Evolutionary conservation across 2,797 vertebrate genomes (phyloP).

Genomic region (Silurus lanzhouensis): DNA sequence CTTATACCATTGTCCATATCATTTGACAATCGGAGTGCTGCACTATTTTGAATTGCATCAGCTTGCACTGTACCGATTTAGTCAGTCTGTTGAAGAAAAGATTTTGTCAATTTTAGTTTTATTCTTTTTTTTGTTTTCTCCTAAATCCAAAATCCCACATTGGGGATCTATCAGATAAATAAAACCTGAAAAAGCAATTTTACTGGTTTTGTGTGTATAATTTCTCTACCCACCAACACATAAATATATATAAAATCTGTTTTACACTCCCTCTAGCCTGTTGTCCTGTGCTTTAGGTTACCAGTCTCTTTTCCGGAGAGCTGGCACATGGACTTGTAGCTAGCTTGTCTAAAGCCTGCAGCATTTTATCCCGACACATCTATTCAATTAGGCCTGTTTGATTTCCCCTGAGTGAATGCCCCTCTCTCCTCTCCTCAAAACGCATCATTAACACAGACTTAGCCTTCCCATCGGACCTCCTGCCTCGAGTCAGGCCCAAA

Average conservation of each 20-base stretch:
- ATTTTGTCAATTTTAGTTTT: too few species aligned
- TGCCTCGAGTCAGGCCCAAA: conserved; percentile 7
- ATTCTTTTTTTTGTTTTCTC: too few species aligned
- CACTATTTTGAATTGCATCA: too few species aligned
- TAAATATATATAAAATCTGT: background rate
- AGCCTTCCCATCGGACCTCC: conserved; percentile 46
- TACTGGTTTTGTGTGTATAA: too few species aligned
- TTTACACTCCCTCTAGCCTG: background rate
- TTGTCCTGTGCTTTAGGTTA: conserved; percentile 20
- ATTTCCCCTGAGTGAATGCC: conserved; percentile 70
- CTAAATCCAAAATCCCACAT: too few species aligned
- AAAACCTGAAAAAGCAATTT: too few species aligned
- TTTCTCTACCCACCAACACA: too few species aligned
- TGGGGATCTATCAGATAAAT: too few species aligned
- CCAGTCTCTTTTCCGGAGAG: conserved; percentile 9
- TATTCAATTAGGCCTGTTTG: conserved; percentile 74
- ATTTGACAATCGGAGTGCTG: too few species aligned
- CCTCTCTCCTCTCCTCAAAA: conserved; percentile 55
- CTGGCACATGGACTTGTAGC: conserved; percentile 27
- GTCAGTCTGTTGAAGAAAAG: too few species aligned
- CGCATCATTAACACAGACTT: conserved; percentile 57
- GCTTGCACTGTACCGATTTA: too few species aligned
- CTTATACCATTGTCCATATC: too few species aligned
- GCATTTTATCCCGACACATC: conserved; percentile 60
- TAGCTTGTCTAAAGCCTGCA: conserved; percentile 37